Evolutionary conservation across 2,113 vertebrate species (phyloP).

Genomic region (Geococcyx californianus): DNA sequence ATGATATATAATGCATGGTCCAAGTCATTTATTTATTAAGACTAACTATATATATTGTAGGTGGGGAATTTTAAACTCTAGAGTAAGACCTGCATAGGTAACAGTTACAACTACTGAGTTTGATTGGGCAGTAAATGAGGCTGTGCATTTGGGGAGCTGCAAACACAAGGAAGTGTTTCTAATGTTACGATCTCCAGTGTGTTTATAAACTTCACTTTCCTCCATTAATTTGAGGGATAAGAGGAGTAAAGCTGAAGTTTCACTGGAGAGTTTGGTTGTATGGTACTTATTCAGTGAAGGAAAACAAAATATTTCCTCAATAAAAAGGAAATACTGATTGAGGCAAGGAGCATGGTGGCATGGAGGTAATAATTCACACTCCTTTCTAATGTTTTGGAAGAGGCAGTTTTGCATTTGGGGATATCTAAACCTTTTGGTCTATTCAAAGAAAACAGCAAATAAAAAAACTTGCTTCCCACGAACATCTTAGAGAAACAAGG

Average conservation of each 20-base stretch:
- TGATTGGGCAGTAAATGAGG: constrained; percentile 65
- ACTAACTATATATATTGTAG: constrained; percentile 85
- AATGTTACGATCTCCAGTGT: background rate
- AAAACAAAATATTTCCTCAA: background rate
- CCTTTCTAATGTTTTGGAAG: background rate
- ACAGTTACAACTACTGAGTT: constrained; percentile 38
- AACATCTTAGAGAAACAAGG: background rate
- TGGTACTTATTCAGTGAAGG: background rate
- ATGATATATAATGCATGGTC: constrained; percentile 93
- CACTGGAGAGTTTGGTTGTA: background rate
- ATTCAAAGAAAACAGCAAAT: background rate
- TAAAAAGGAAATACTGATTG: background rate
- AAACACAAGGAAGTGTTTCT: background rate
- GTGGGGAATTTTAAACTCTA: constrained; percentile 72
- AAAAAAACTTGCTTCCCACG: background rate
- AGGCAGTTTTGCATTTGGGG: background rate
- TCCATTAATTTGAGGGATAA: constrained; percentile 10
- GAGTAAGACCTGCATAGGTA: constrained; percentile 64
- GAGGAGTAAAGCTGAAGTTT: background rate
- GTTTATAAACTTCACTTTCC: constrained; percentile 42
- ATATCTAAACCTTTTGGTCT: background rate
- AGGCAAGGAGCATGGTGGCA: background rate
- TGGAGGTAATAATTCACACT: background rate
- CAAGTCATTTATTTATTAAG: constrained; percentile 96
- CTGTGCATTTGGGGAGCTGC: constrained; percentile 54